Evolutionary conservation across 1,140 invertebrate genomes (phyloP).

Genomic region (Drosophila baimaii): DNA sequence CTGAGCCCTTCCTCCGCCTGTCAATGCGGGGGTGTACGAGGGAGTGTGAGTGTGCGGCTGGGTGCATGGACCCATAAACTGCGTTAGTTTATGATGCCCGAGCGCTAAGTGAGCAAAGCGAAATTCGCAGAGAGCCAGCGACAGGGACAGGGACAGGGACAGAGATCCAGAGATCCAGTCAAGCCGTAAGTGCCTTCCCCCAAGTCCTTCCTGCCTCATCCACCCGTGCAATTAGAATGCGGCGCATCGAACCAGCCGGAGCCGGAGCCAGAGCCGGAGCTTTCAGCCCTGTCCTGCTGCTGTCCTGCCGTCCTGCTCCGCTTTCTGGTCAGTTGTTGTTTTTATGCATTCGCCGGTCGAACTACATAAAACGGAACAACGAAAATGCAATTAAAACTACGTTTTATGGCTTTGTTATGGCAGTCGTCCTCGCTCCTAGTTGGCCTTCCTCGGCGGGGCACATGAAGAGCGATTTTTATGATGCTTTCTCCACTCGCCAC

Average conservation of each 20-base stretch:
- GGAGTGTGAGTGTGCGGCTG: constrained; percentile 22
- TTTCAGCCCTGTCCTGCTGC: constrained; percentile 11
- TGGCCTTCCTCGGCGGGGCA: constrained; percentile 13
- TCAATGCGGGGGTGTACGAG: background rate
- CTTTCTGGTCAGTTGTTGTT: constrained; percentile 76
- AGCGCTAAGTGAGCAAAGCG: constrained; percentile 66
- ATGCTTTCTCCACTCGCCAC: constrained; percentile 68
- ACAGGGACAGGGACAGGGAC: constrained; percentile 8
- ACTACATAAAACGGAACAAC: constrained; percentile 83
- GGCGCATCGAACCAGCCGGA: constrained; percentile 67
- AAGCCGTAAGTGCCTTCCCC: constrained; percentile 69
- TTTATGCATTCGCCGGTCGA: constrained; percentile 72
- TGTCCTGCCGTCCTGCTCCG: constrained; percentile 5
- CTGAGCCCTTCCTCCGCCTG: constrained; percentile 1
- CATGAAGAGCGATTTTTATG: constrained; percentile 79
- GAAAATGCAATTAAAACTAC: constrained; percentile 84
- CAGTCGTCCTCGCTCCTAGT: constrained; percentile 38
- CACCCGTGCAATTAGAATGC: constrained; percentile 74
- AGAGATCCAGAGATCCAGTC: constrained; percentile 58
- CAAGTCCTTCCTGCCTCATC: no score
- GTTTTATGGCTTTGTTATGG: constrained; percentile 84
- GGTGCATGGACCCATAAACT: constrained; percentile 80
- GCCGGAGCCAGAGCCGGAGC: background rate
- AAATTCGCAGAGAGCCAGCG: constrained; percentile 47
- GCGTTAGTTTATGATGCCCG: constrained; percentile 76